Evolutionary conservation across 2,797 vertebrate species (phyloP), one percentile per base, ranked within the genome.

Genomic region (Scyliorhinus canicula): DNA sequence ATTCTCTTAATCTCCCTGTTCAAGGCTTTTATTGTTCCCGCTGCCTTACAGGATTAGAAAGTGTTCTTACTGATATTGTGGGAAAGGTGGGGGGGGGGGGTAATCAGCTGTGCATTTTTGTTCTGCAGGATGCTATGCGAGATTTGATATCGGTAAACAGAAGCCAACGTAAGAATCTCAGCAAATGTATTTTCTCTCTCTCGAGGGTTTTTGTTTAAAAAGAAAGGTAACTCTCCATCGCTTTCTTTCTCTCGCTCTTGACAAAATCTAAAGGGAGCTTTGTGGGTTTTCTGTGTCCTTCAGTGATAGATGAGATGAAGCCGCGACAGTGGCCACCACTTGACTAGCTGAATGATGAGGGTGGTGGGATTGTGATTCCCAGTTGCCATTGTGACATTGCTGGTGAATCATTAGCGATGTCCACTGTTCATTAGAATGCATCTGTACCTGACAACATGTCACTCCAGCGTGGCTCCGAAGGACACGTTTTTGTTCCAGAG

Each of bases 281-380:
- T 26, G 69, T 71, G 44, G 44, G 40, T 71, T 94, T 52, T 47
- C 44, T 74, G 31, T n/a, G 12, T 93, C 90, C 44, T 44, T 65
- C 31, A 4, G 11, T 74, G 93, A 94, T 74, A 4, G 67, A 74
- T 94, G 47, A 52, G 67, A 21, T 94, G 44, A 55, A 71, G 1
- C 47, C 52, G 31, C 28, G 31, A 47, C 47, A 35, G 16, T 69
- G 28, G 11, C 69, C 93, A 69, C 31, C 28, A 74, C 93, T 94
- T 94, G 93, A 94, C 93, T 94, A 74, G 93, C 55, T 94, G 93
- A 94, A 74, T 94, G 93, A 94, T 94, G 93, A 94, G 67, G 28
- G 47, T 16, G 47, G 44, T 31, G 67, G 67, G 31, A 35, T 40
- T 69, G 44, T n/a, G 67, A 94, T 94, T 94, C 65, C 93, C 93